Base-by-base conservation (phyloP, 2,797 vertebrate genomes). In the Gymnopithys bicolor region DNA sequence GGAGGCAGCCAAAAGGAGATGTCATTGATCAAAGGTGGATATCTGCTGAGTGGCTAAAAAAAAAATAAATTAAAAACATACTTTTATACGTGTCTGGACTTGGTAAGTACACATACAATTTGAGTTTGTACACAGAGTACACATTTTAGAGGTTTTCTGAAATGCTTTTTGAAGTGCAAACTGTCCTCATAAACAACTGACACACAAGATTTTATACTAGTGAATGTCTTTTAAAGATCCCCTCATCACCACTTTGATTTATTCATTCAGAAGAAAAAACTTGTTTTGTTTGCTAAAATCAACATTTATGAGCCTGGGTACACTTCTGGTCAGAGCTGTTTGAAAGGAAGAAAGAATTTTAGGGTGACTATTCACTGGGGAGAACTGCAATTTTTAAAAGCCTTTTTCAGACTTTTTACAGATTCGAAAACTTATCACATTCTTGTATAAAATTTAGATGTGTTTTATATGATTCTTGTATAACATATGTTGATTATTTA, bases 1-100 rank as follows among this genome's bases (percentile, higher is more conserved):
- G 97, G 93, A n/a, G 99, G 99, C 74, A 99, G 97, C 99, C 99
- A 99, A 97, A 99, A 99, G 62, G 99, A 99, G 96, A 99, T 99
- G 97, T 99, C 98, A n/a, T 99, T 99, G 95, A 97, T 96, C 90
- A 99, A 96, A 17, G 98, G 97, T 0, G 99, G 99, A 27, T 98
- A 99, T 93, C 98, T 99, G 97, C 99, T 99, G 91, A 99, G 97
- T 19, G 98, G 96, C 99, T 99, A 88, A 88, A 68, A 93, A 90
- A 45, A 87, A 93, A 90, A 43, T 87, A 60, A 69, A 46, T 14
- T 13, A 62, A 83, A 96, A 63, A 22, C 19, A 92, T 5, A 85
- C 4, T 13, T 33, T 88, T 48, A 41, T 33, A 77, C 64, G 10
- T 64, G 59, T n/a, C 66, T 84, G 71, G 49, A 83, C 23, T 90